Evolutionary conservation across 2,888 invertebrate species (phyloP), one percentile per base, ranked within the genome.

Genomic region (Myopa tessellatipennis): DNA sequence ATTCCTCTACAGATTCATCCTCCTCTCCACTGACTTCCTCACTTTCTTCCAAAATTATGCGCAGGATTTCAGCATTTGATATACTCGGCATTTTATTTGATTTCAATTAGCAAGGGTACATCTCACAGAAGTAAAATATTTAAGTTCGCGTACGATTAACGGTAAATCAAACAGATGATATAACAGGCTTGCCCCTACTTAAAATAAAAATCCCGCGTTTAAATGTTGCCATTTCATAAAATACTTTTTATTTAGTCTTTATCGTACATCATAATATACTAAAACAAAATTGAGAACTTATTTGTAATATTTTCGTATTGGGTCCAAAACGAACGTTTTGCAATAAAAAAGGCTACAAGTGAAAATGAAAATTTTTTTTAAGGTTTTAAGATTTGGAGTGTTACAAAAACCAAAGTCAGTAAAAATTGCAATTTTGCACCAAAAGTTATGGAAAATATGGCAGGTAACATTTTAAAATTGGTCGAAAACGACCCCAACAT

Each of bases 251-350:
- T 60, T 60, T 60, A 60, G 60, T 26, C 26, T 26, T 26, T 26
- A 26, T 26, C 26, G 2, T 26, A 1, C 1, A 26, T 26, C 26
- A 26, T 26, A 26, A 26, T 50, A 18, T 60, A 60, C 26, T 60
- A 18, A 18, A 60, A 16, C 60, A 60, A 16, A 60, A 60, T 60
- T 63, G n/a, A 63, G 36, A 63, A 63, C 8, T 63, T 63, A 65
- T 65, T 65, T 14, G 38, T 36, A 65, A 65, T 65, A 3, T 65
- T 65, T 65, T 65, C 63, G 26, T 63, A 63, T 34, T 63, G 63
- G 63, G 63, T 63, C 6, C 6, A 63, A 63, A 63, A 36, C 6
- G 63, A 63, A 63, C n/a, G 63, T 63, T 63, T 63, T 63, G 4
- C 34, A 34, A 63, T 63, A 63, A 63, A 5, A 34, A 5, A 63